Percentiles rank a stretch among this genome's conserved stretches.
phyloP scores from a whole-genome alignment of 2,888 invertebrate genomes.

The Athalia circularis region DNA sequence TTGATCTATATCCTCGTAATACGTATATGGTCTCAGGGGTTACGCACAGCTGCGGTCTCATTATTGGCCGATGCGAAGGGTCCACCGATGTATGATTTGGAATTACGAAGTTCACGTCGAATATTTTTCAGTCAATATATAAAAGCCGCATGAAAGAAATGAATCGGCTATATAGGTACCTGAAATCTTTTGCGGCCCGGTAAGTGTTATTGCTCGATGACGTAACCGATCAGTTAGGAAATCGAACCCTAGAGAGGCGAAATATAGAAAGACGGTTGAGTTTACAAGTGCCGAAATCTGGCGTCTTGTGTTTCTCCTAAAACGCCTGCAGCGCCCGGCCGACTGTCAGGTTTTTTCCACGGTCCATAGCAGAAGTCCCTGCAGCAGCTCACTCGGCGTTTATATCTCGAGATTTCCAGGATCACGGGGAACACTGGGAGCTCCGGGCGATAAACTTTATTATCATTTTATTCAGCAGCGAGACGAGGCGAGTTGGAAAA shows the following conservation, averaged over 20 bases:
- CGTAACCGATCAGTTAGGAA: constrained; percentile 25
- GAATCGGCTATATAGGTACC: too few relatives aligned
- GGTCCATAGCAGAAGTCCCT: too few relatives aligned
- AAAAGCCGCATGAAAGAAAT: too few relatives aligned
- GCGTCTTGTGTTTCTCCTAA: constrained; percentile 48
- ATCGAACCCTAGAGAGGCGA: constrained; percentile 29
- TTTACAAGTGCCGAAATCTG: constrained; percentile 3
- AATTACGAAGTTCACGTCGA: too few relatives aligned
- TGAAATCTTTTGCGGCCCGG: constrained; percentile 15
- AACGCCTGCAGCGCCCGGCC: constrained; percentile 40
- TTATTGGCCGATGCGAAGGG: too few relatives aligned
- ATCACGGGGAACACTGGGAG: constrained; percentile 49
- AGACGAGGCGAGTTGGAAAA: constrained; percentile 7
- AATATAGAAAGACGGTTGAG: background rate
- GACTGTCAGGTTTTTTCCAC: background rate
- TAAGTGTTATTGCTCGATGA: background rate
- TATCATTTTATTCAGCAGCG: constrained; percentile 70
- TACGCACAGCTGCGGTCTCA: too few relatives aligned
- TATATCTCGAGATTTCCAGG: background rate
- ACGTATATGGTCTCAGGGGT: too few relatives aligned
- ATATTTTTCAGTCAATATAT: too few relatives aligned
- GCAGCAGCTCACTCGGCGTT: too few relatives aligned
- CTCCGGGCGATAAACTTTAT: constrained; percentile 63
- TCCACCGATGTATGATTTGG: too few relatives aligned
- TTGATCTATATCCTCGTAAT: background rate